Conservation (phyloP, 1,140 invertebrate genomes). For the Arion vulgaris region DNA sequence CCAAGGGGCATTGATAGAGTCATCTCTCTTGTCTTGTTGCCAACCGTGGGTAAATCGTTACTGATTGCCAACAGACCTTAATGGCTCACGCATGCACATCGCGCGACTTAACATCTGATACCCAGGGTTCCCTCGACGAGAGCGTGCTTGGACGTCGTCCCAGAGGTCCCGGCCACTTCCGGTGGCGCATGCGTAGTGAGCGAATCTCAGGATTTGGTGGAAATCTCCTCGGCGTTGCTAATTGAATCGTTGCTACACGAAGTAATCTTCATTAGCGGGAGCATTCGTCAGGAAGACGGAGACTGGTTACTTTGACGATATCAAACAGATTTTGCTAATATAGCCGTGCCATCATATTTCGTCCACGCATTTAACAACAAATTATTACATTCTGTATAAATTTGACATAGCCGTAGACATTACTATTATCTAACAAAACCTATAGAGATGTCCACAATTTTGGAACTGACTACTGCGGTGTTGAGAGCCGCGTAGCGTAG, state of each 20-base stretch:
- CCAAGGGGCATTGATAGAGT: background rate
- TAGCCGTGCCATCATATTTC: too few species aligned
- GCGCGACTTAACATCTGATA: constrained; percentile 32
- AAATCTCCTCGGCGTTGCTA: constrained; percentile 25
- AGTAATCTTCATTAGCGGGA: constrained; percentile 27
- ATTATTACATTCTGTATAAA: too few species aligned
- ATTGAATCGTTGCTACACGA: constrained; percentile 23
- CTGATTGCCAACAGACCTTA: constrained; percentile 24
- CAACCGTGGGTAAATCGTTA: constrained; percentile 7
- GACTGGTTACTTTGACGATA: background rate
- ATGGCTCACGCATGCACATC: constrained; percentile 28
- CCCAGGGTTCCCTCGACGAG: background rate
- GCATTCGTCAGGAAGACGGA: background rate
- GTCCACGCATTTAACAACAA: too few species aligned
- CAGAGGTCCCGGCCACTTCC: constrained; percentile 19
- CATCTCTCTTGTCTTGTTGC: background rate
- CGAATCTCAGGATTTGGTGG: constrained; percentile 17
- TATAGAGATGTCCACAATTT: too few species aligned
- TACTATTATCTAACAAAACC: too few species aligned
- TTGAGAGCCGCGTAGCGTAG: too few species aligned
- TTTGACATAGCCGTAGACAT: too few species aligned
- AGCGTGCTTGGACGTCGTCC: constrained; percentile 7
- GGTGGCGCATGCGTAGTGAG: constrained; percentile 20
- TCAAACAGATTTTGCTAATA: background rate
- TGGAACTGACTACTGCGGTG: too few species aligned